These are phyloP conservation scores for Mormoops blainvillei DNA, from an alignment of 2,113 vertebrate genomes.

Conservation along the genomic window DNA sequence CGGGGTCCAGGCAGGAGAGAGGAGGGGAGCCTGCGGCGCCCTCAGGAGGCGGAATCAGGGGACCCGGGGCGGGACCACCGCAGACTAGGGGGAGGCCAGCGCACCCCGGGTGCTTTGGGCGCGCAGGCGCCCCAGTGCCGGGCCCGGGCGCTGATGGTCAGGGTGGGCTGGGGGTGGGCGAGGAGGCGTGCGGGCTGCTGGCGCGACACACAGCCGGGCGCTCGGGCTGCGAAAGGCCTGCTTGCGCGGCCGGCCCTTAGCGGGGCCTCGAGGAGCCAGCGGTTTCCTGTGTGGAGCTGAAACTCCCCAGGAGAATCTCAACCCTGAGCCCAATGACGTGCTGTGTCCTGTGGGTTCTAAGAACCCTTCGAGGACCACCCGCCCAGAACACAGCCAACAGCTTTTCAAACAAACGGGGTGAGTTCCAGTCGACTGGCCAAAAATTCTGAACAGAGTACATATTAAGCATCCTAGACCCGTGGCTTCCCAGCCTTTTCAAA, in stretches of 20 bases:
- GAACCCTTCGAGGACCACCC: background rate
- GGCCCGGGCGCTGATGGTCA: no score
- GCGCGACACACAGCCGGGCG: background rate
- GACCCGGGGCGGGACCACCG: background rate
- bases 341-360: background rate
- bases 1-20: background rate
- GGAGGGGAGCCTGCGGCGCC: background rate
- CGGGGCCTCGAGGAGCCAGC: accelerated
- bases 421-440: background rate
- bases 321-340: accelerated
- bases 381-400: accelerated
- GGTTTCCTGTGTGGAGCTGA: accelerated
- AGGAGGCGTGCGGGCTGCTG: accelerated
- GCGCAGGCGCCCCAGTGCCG: no score
- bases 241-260: accelerated
- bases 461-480: accelerated
- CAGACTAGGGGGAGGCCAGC: background rate
- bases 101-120: background rate
- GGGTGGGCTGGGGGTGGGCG: background rate
- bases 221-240: background rate
- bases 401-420: background rate
- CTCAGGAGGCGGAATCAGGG: accelerated
- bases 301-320: accelerated
- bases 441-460: background rate
- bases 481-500: background rate